Evolutionary conservation across 2,113 vertebrate species (phyloP).

Genomic region (Puma concolor): DNA sequence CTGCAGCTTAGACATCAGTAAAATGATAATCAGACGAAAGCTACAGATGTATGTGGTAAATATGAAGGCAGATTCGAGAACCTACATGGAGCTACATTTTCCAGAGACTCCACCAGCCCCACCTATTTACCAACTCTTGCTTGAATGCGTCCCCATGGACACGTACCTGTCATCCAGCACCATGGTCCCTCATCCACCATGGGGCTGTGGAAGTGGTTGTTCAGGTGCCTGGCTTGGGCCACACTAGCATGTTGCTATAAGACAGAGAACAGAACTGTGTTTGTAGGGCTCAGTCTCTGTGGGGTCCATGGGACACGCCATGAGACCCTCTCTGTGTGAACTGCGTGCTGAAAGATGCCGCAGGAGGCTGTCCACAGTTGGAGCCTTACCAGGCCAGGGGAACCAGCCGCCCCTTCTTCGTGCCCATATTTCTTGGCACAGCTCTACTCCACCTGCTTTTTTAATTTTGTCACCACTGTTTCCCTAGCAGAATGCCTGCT

Average conservation of each 20-base stretch:
- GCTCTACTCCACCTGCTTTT: not conserved
- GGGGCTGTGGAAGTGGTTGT: not conserved
- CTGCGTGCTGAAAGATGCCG: not conserved
- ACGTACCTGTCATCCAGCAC: not conserved
- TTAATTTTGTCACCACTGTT: not conserved
- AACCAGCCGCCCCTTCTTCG: not conserved
- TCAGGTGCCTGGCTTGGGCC: not conserved
- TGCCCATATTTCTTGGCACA: not conserved
- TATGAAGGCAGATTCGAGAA: not conserved
- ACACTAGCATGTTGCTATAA: not conserved
- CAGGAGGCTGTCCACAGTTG: too few species aligned
- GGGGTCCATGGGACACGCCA: not conserved
- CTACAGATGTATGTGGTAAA: not conserved
- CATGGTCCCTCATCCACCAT: not conserved
- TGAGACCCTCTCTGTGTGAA: not conserved
- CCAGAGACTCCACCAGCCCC: not conserved
- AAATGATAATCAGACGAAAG: not conserved
- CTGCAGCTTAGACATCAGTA: not conserved
- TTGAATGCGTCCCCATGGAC: not conserved
- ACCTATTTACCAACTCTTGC: too few species aligned
- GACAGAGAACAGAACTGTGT: not conserved
- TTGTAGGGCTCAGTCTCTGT: not conserved
- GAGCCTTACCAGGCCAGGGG: too few species aligned
- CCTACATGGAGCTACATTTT: not conserved
- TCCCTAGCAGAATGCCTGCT: not conserved